Conservation (phyloP, 2,113 vertebrate species). For the Pedionomus torquatus region DNA sequence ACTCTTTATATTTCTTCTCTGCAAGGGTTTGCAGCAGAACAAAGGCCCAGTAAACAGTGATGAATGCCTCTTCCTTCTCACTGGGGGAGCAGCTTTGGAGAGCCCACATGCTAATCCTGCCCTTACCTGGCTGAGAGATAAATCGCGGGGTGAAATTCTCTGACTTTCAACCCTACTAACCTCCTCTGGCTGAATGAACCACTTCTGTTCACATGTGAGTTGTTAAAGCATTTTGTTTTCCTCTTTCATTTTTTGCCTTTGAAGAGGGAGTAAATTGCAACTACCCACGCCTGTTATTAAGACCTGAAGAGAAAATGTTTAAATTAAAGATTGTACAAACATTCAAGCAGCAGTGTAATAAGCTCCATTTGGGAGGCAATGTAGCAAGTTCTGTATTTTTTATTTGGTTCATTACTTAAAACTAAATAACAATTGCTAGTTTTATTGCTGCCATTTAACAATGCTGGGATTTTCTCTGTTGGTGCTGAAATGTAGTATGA, state of each 20-base stretch:
- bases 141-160: conserved; percentile 41
- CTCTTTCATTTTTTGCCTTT: conserved; percentile 58
- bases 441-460: conserved; percentile 58
- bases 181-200: conserved; percentile 35
- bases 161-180: conserved; percentile 36
- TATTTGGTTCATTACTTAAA: conserved; percentile 79
- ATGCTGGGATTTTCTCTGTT: conserved; percentile 62
- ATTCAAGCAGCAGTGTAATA: conserved; percentile 61
- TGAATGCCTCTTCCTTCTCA: conserved; percentile 64
- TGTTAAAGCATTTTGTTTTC: conserved; percentile 48
- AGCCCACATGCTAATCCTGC: conserved; percentile 53
- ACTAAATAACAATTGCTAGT: conserved; percentile 69
- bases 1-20: conserved; percentile 63
- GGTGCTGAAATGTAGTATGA: conserved; percentile 53
- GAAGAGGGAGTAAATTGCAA: conserved; percentile 58
- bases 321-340: conserved; percentile 72
- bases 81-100: conserved; percentile 40
- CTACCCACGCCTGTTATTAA: conserved; percentile 66
- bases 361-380: conserved; percentile 66
- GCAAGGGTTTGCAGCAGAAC: conserved; percentile 66
- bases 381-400: conserved; percentile 69
- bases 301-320: conserved; percentile 73
- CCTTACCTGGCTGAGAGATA: conserved; percentile 64
- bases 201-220: conserved; percentile 46
- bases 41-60: conserved; percentile 61